These are phyloP conservation scores for Chloroceryle inda DNA, from an alignment of 2,797 vertebrate genomes.

Conservation along the genomic window DNA sequence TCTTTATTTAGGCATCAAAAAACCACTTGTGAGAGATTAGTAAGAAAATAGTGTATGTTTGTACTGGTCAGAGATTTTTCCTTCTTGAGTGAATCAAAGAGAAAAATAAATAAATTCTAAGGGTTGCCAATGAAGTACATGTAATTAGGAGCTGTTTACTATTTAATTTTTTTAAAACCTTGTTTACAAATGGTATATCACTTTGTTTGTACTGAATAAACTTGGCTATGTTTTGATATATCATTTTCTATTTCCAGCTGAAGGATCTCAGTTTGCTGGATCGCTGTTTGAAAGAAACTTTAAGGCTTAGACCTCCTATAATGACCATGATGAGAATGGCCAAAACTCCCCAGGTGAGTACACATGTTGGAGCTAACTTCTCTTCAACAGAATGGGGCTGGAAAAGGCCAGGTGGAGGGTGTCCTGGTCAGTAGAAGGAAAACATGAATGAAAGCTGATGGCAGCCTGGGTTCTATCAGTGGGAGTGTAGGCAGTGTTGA, in stretches of 20 bases:
- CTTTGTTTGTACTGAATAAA: background rate
- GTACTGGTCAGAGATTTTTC: background rate
- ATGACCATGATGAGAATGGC: slow-evolving; percentile 99
- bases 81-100: background rate
- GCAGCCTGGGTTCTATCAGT: background rate
- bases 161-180: background rate
- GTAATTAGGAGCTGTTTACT: background rate
- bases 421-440: fast-evolving
- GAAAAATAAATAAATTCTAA: background rate
- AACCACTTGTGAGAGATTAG: background rate
- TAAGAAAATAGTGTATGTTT: background rate
- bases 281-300: slow-evolving; percentile 94
- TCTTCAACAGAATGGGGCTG: background rate
- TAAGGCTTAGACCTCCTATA: slow-evolving; percentile 94
- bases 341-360: slow-evolving; percentile 88
- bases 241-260: slow-evolving; percentile 79
- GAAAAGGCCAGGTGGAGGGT: background rate
- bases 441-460: background rate
- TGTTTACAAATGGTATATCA: background rate
- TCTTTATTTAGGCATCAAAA: background rate
- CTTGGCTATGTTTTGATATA: background rate
- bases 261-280: slow-evolving; percentile 93
- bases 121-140: background rate
- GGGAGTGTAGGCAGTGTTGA: fast-evolving
- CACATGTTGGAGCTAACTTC: background rate